Evolutionary conservation across 2,113 vertebrate genomes (phyloP).

Genomic region (Brevimyrus niger): DNA sequence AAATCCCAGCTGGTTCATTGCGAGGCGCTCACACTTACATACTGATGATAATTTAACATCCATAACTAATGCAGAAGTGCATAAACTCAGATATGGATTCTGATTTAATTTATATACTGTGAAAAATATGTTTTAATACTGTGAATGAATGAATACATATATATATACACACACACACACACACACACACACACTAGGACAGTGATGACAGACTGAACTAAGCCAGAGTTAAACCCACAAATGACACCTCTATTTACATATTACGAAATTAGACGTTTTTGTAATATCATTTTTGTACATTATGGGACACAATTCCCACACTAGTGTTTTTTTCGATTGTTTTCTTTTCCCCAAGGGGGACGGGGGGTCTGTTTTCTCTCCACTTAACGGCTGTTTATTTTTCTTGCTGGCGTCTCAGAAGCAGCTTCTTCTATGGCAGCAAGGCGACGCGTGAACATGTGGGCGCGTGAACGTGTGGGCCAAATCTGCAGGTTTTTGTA

Average conservation of each 20-base stretch:
- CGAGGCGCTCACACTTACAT: background rate
- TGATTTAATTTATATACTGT: background rate
- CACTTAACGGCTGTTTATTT: background rate
- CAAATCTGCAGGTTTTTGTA: background rate
- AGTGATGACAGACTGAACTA: background rate
- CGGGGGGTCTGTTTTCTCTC: background rate
- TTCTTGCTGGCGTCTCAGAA: background rate
- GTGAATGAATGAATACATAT: too few species aligned
- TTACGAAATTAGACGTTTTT: background rate
- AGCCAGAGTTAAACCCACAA: background rate
- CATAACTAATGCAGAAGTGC: background rate
- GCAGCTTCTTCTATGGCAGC: background rate
- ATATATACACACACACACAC: background rate
- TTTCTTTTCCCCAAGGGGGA: background rate
- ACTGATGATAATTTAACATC: background rate
- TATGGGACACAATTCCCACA: background rate
- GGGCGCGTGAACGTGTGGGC: background rate
- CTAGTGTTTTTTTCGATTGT: background rate
- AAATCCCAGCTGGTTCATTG: background rate
- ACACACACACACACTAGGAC: background rate
- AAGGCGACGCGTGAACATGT: too few species aligned
- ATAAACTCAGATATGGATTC: background rate
- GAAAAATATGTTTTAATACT: too few species aligned
- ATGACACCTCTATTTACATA: background rate
- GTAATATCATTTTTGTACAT: background rate